Conservation (phyloP, 1,140 invertebrate species). For the Eueides isabella region DNA sequence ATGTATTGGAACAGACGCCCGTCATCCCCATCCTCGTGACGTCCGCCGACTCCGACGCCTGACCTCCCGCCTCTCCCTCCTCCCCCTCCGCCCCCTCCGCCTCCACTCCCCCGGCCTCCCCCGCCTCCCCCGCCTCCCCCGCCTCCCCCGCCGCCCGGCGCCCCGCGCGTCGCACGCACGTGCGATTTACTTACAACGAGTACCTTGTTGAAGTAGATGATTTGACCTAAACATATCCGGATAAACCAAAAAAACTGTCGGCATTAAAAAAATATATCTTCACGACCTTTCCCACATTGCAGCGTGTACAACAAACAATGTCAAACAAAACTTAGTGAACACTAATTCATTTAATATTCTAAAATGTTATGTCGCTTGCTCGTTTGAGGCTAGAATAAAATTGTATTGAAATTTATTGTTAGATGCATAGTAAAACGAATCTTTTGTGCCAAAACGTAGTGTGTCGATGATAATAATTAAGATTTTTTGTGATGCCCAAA, state of each 20-base stretch:
- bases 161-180: background rate
- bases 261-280: background rate
- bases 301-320: no score
- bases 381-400: constrained; percentile 5
- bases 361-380: background rate
- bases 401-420: background rate
- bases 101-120: no score
- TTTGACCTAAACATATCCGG: constrained; percentile 10
- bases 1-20: constrained; percentile 55
- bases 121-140: no score
- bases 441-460: constrained; percentile 6
- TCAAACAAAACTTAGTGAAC: background rate
- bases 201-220: constrained; percentile 43
- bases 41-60: constrained; percentile 54
- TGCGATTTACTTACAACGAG: constrained; percentile 20
- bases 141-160: constrained; percentile 42
- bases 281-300: no score
- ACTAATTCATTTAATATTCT: background rate
- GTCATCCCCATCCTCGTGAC: constrained; percentile 74
- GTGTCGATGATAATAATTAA: background rate
- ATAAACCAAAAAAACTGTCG: background rate
- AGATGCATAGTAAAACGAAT: background rate
- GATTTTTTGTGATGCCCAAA: constrained; percentile 6
- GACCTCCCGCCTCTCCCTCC: constrained; percentile 35
- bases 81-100: no score